Conservation (phyloP, 2,113 vertebrate genomes). For the Cnemophilus loriae region DNA sequence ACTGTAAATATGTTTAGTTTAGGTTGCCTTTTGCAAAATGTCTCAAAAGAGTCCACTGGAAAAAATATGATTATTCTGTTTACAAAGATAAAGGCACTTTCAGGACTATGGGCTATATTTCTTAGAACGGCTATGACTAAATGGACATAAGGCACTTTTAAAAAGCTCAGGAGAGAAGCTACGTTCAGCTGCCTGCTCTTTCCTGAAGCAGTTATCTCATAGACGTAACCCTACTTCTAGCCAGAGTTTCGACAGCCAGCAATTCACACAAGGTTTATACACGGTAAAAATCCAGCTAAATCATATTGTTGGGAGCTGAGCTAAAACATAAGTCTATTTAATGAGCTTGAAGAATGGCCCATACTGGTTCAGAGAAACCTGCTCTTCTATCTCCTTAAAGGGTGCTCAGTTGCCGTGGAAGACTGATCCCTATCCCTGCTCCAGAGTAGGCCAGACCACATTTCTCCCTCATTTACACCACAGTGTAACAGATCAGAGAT, state of each 20-base stretch:
- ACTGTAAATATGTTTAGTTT: neutral
- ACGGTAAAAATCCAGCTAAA: neutral
- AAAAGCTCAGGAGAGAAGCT: neutral
- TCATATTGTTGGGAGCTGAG: neutral
- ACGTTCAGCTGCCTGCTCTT: neutral
- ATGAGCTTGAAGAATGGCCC: neutral
- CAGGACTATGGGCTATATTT: neutral
- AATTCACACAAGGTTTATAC: neutral
- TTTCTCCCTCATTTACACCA: neutral
- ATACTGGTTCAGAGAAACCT: neutral
- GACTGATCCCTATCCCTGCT: neutral
- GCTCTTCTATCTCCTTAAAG: neutral
- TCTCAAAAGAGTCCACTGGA: neutral
- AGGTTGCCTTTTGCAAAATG: neutral
- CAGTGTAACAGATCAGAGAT: neutral
- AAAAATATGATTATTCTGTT: neutral
- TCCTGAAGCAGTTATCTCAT: neutral
- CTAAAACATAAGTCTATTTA: neutral
- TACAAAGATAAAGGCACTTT: neutral
- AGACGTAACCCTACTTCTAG: neutral
- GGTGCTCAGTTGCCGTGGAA: neutral
- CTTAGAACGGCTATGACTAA: neutral
- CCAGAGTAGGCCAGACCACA: neutral
- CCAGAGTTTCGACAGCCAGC: neutral
- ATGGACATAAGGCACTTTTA: neutral